Percentiles rank a stretch among this genome's conserved stretches.
Conservation (phyloP, 1,140 invertebrate species). For the Musca domestica region DNA sequence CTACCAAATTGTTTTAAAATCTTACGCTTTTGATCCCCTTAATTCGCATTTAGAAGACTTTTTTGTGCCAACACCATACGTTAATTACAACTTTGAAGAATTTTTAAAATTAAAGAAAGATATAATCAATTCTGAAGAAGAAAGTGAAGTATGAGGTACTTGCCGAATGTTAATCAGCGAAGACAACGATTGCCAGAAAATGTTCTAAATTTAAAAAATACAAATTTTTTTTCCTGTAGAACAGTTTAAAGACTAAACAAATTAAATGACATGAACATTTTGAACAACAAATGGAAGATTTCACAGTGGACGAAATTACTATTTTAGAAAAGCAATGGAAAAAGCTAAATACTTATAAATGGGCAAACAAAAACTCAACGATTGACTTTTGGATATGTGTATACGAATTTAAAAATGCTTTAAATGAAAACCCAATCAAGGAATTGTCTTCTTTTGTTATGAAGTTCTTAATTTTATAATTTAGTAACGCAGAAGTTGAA, state of each 20-base stretch:
- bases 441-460: background rate
- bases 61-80: background rate
- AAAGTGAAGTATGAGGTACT: background rate
- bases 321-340: conserved; percentile 1
- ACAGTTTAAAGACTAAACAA: background rate
- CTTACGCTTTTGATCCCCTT: background rate
- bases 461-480: background rate
- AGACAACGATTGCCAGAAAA: conserved; percentile 15
- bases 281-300: conserved; percentile 12
- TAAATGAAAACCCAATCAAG: background rate
- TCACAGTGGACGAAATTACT: conserved; percentile 10
- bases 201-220: background rate
- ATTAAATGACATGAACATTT: conserved; percentile 15
- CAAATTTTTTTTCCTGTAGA: background rate
- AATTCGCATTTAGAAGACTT: background rate
- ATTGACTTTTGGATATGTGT: background rate
- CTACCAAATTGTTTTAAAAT: background rate
- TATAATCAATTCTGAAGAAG: background rate
- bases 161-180: background rate
- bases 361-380: background rate
- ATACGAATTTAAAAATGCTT: background rate
- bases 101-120: background rate
- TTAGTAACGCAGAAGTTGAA: background rate
- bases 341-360: background rate
- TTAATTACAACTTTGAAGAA: background rate